Evolutionary conservation across 2,888 invertebrate species (phyloP).

Genomic region (Creontiades dilutus): DNA sequence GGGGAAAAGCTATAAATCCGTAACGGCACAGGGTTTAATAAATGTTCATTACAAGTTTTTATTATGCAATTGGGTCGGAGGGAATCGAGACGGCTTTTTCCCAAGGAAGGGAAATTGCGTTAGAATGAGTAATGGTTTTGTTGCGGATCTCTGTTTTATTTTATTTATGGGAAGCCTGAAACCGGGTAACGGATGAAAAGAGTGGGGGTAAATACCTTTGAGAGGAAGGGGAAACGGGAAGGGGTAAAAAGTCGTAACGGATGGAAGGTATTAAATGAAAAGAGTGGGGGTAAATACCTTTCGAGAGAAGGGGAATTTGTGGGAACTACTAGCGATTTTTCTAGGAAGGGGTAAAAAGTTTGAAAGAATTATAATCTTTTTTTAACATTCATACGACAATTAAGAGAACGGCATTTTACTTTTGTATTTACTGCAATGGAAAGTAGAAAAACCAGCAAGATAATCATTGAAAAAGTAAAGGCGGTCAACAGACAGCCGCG

Average conservation of each 20-base stretch:
- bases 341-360: conserved; percentile 1
- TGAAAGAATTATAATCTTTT: too few relatives aligned
- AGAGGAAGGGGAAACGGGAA: neutral
- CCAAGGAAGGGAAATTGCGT: conserved; percentile 78
- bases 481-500: too few relatives aligned
- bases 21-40: conserved; percentile 48
- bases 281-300: conserved; percentile 21
- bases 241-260: too few relatives aligned
- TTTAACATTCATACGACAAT: too few relatives aligned
- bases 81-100: conserved; percentile 25
- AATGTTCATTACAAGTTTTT: conserved; percentile 68
- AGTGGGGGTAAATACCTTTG: conserved; percentile 23
- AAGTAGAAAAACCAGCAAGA: too few relatives aligned
- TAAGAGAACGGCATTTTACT: too few relatives aligned
- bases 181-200: conserved; percentile 38
- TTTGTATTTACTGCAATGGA: too few relatives aligned
- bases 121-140: conserved; percentile 63
- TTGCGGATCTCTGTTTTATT: conserved; percentile 56
- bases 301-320: conserved; percentile 4
- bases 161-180: conserved; percentile 52
- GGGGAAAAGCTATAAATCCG: conserved; percentile 30
- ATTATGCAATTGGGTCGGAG: conserved; percentile 55
- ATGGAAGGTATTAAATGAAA: conserved; percentile 5
- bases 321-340: too few relatives aligned
- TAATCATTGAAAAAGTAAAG: too few relatives aligned